Conservation (phyloP, 1,140 invertebrate species). For the Drosophila kurseongensis region DNA sequence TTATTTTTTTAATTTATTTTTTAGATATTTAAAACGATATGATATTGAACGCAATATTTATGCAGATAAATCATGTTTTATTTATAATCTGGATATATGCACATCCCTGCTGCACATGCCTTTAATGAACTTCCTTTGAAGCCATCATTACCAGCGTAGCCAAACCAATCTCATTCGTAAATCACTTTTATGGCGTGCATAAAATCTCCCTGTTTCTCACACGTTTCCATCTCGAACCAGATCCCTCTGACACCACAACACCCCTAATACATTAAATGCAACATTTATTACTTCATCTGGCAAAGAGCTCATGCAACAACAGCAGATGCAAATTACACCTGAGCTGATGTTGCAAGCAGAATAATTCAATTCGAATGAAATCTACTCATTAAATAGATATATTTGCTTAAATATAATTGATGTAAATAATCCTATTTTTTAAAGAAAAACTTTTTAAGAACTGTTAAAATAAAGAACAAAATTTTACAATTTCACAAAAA, state of each 20-base stretch:
- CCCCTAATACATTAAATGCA: slow-evolving; percentile 75
- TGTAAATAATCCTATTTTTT: too few species aligned
- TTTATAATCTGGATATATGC: background rate
- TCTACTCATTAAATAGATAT: slow-evolving; percentile 6
- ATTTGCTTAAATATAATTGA: too few species aligned
- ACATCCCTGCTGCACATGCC: background rate
- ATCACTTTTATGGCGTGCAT: slow-evolving; percentile 53
- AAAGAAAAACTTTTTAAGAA: too few species aligned
- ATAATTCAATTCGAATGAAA: background rate
- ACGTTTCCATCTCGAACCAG: slow-evolving; percentile 41
- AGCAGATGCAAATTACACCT: slow-evolving; percentile 58
- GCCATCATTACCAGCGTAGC: slow-evolving; percentile 5
- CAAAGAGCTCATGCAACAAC: slow-evolving; percentile 33
- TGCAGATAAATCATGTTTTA: background rate
- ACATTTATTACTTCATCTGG: slow-evolving; percentile 78
- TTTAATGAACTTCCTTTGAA: slow-evolving; percentile 16
- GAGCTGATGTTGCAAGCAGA: background rate
- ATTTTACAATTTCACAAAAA: too few species aligned
- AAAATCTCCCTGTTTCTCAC: slow-evolving; percentile 28
- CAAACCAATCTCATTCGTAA: slow-evolving; percentile 46
- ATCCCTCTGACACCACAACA: slow-evolving; percentile 21
- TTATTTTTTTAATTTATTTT: background rate
- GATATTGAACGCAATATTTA: background rate
- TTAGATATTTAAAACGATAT: background rate
- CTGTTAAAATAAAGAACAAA: too few species aligned